A percentile compares a stretch with the other conserved stretches of the same genome.
Evolutionary conservation across 2,797 vertebrate species (phyloP).

Genomic region (Pygocentrus nattereri): DNA sequence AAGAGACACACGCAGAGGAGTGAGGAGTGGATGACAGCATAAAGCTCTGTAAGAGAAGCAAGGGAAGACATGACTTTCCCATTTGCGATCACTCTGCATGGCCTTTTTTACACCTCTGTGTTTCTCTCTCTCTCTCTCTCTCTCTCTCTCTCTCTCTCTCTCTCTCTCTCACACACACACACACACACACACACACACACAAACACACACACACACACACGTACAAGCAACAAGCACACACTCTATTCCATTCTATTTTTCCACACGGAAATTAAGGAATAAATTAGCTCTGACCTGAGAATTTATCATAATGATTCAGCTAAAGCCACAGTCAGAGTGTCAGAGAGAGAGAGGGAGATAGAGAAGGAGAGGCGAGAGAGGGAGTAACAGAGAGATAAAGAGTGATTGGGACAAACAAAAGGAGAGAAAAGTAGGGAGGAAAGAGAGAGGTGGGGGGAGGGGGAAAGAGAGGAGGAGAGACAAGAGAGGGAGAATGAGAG

Average conservation of each 20-base stretch:
- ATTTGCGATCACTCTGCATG: background rate
- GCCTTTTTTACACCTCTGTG: background rate
- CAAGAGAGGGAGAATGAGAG: no score
- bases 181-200: background rate
- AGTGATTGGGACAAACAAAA: no score
- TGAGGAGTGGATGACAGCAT: background rate
- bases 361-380: background rate
- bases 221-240: no score
- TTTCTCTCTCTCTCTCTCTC: background rate
- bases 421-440: background rate
- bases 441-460: background rate
- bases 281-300: background rate
- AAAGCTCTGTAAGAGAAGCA: background rate
- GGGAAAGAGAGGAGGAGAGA: background rate
- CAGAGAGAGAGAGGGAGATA: background rate
- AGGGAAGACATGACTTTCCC: background rate
- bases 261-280: background rate
- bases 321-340: background rate
- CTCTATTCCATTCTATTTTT: background rate
- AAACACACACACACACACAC: background rate
- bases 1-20: background rate
- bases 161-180: background rate
- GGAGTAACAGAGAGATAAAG: background rate
- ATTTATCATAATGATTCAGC: slow-evolving; percentile 7
- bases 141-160: background rate